Evolutionary conservation across 1,140 invertebrate species (phyloP).

Genomic region (Mercenaria mercenaria): DNA sequence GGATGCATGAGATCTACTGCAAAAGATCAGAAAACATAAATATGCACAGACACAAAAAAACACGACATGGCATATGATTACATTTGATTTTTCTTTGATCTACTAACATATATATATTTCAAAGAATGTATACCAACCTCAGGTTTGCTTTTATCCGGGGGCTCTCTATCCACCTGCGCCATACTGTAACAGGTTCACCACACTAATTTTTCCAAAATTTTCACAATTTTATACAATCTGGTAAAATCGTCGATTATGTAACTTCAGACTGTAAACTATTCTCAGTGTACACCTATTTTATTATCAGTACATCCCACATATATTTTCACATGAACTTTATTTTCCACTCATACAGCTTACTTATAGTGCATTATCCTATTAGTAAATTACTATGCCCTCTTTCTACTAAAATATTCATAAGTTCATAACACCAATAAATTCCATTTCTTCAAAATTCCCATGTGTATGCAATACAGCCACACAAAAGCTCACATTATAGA

Average conservation of each 20-base stretch:
- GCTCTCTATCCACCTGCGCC: constrained; percentile 2
- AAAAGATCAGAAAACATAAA: no score
- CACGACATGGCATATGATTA: no score
- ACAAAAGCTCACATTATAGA: constrained; percentile 3
- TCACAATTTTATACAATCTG: no score
- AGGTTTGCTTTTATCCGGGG: neutral
- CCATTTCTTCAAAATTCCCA: constrained; percentile 1
- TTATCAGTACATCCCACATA: neutral
- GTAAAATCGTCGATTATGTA: neutral
- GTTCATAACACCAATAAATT: neutral
- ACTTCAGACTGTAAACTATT: neutral
- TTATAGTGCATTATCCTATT: neutral
- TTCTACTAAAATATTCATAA: neutral
- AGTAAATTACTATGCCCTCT: neutral
- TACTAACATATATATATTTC: no score
- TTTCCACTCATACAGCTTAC: neutral
- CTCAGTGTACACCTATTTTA: neutral
- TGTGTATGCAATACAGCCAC: neutral
- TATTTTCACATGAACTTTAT: neutral
- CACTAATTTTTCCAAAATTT: no score
- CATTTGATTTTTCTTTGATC: no score
- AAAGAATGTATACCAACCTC: no score
- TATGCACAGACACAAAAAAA: no score
- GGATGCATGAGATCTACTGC: no score
- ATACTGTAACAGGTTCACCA: neutral